phyloP scores from a whole-genome alignment of 2,888 invertebrate genomes.

The Salticus scenicus region DNA sequence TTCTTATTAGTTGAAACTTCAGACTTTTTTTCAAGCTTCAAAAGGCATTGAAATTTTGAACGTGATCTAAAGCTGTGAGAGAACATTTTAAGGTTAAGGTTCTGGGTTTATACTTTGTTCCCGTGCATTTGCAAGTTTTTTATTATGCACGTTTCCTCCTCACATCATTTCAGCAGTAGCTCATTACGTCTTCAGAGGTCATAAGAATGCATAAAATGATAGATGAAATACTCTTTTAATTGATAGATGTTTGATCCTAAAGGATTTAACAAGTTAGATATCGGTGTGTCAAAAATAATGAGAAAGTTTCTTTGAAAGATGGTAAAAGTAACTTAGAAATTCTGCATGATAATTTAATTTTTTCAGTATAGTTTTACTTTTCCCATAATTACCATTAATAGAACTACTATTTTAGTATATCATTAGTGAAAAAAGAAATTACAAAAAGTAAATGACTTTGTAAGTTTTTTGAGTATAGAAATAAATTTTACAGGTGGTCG shows the following conservation, averaged over 20 bases:
- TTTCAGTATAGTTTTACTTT: too few species aligned
- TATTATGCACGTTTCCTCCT: neutral
- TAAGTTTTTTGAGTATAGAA: too few species aligned
- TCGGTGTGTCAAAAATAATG: too few species aligned
- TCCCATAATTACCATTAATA: too few species aligned
- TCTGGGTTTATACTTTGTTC: neutral
- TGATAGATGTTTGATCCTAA: neutral
- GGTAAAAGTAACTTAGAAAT: too few species aligned
- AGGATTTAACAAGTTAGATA: too few species aligned
- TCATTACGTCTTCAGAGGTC: neutral
- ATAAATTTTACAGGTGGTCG: too few species aligned
- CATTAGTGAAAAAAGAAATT: too few species aligned
- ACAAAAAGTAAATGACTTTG: too few species aligned
- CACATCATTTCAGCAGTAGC: neutral
- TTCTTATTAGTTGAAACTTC: neutral
- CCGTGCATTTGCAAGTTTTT: neutral
- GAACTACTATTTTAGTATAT: too few species aligned
- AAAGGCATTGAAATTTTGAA: neutral
- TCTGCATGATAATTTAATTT: too few species aligned
- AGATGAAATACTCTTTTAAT: slow-evolving; percentile 7
- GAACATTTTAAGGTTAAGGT: neutral
- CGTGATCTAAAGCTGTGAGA: neutral
- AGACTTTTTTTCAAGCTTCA: neutral
- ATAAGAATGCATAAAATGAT: neutral
- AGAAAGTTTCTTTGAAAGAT: too few species aligned